Base-by-base conservation (phyloP, 2,113 vertebrate genomes). In the Mormyrus iriodes region DNA sequence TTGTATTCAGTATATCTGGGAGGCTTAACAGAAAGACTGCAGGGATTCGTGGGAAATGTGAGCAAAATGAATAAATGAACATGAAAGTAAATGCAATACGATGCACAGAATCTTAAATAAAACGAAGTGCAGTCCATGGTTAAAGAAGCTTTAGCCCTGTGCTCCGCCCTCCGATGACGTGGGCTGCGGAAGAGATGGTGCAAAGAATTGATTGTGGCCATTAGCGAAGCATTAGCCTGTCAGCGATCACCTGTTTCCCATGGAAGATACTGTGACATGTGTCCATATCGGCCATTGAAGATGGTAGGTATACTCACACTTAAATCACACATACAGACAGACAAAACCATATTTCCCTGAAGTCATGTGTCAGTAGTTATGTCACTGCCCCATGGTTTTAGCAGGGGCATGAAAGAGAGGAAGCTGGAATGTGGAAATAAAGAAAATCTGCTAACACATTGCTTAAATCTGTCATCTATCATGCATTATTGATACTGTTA, bases 201-300 rank as follows among this genome's bases (percentile, higher is more conserved):
- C 27, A 27, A 52, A 27, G 46, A 76, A 76, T 73, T 86, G 55
- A 86, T 89, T 76, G 48, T 21, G 17, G 46, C 69, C 65, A 82
- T 87, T 87, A 90, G 49, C 61, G 82, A 51, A 90, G 86, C 61
- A 90, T 90, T 87, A 53, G 69, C 35, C 1, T 52, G 51, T 53
- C 35, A 44, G 49, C 51, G 85, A 87, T 79, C 21, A 76, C 39
- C 46, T 87, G 27, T 87, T 87, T 87, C 85, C 51, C 85, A 46
- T 55, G 4, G 48, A 87, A 55, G n/a, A 9, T 51, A 6, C 55
- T 84, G 39, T 46, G 79, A 39, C 39, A 42, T 58, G 24, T 44
- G 52, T n/a, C 52, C 31, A 48, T 48, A 48, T 85, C 51, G 27
- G 17, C 42, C 31, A 35, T 65, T 52, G 3, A 39, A 0, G 3